Evolutionary conservation across 2,797 vertebrate genomes (phyloP).

Genomic region (Oreonectes daqikongensis): DNA sequence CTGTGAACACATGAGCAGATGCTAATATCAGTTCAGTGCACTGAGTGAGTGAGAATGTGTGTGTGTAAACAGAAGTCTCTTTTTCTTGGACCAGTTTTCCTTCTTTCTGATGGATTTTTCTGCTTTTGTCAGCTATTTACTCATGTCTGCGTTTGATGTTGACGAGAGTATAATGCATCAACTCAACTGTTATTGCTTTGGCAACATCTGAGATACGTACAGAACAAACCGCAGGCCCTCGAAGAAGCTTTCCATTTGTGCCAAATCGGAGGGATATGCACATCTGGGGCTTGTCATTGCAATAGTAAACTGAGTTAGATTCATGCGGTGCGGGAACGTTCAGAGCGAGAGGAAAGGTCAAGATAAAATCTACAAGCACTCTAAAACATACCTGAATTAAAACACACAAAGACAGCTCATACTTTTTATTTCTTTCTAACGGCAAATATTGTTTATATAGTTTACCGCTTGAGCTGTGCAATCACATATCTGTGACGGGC

Average conservation of each 20-base stretch:
- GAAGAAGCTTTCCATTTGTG: conserved; percentile 29
- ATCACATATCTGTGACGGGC: no score
- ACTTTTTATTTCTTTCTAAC: not conserved
- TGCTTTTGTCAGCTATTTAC: conserved; percentile 15
- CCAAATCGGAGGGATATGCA: conserved; percentile 48
- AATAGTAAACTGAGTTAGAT: conserved; percentile 33
- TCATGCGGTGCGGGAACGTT: conserved; percentile 46
- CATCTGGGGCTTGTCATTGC: conserved; percentile 43
- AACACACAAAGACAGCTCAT: not conserved
- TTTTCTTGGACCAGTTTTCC: conserved; percentile 56
- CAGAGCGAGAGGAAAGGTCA: conserved; percentile 33
- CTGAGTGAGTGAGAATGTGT: not conserved
- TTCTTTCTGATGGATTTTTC: conserved; percentile 8
- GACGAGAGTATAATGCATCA: conserved; percentile 61
- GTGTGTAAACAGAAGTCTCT: conserved; percentile 46
- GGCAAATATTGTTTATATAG: not conserved
- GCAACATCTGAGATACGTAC: conserved; percentile 53
- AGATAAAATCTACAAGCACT: conserved; percentile 14
- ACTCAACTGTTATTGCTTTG: conserved; percentile 62
- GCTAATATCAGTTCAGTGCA: not conserved
- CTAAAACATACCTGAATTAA: not conserved
- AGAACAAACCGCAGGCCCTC: conserved; percentile 43
- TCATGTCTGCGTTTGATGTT: conserved; percentile 60
- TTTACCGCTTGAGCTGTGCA: no score
- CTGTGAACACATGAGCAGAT: conserved; percentile 68